Evolutionary conservation across 1,140 invertebrate species (phyloP).

Genomic region (Drosophila azteca): DNA sequence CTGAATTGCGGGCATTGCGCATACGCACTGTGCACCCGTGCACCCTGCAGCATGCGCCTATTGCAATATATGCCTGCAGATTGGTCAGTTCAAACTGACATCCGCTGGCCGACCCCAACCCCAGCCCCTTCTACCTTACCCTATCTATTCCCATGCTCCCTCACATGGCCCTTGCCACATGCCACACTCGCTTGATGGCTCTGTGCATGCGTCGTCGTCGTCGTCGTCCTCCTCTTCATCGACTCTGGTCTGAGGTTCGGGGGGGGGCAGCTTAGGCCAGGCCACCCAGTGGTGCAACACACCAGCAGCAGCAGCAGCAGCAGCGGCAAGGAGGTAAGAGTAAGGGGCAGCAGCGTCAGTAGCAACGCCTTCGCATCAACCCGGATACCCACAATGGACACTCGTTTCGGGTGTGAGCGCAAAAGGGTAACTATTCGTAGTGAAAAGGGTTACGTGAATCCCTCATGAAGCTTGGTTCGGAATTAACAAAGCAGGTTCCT

Average conservation of each 20-base stretch:
- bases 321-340: neutral
- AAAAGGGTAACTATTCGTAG: neutral
- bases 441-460: too few species aligned
- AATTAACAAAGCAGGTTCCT: too few species aligned
- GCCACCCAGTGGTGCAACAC: conserved; percentile 27
- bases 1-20: conserved; percentile 59
- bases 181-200: conserved; percentile 18
- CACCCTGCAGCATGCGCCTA: conserved; percentile 59
- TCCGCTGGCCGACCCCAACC: neutral
- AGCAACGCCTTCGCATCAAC: conserved; percentile 40
- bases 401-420: neutral
- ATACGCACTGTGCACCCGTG: conserved; percentile 69
- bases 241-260: neutral
- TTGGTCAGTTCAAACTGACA: conserved; percentile 61
- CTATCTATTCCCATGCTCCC: neutral
- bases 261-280: conserved; percentile 12
- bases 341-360: conserved; percentile 2
- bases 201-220: conserved; percentile 55
- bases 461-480: too few species aligned
- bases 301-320: neutral
- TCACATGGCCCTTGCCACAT: conserved; percentile 25
- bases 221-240: conserved; percentile 4
- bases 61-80: conserved; percentile 77
- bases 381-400: conserved; percentile 23
- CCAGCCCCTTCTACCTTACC: neutral